Conservation (phyloP, 2,113 vertebrate genomes). For the Phrynocephalus versicolor region DNA sequence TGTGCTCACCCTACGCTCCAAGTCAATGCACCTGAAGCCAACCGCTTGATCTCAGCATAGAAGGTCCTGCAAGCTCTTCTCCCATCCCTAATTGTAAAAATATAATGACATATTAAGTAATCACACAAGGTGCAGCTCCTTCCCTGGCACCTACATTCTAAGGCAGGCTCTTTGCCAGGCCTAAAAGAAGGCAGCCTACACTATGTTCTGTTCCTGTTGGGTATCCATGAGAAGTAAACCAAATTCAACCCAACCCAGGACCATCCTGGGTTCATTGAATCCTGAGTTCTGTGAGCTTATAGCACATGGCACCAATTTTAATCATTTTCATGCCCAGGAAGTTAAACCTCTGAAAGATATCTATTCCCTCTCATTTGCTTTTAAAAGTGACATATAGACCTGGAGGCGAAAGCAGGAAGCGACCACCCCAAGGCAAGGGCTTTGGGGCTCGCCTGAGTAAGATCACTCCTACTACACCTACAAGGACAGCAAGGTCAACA, state of each 20-base stretch:
- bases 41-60: too few relatives aligned
- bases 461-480: not conserved
- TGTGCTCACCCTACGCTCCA: too few relatives aligned
- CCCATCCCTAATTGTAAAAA: not conserved
- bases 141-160: not conserved
- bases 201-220: not conserved
- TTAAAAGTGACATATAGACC: not conserved
- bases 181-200: not conserved
- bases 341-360: not conserved
- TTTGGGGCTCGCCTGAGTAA: not conserved
- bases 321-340: not conserved
- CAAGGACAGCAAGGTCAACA: not conserved
- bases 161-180: not conserved
- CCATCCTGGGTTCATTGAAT: too few relatives aligned
- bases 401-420: not conserved
- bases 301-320: not conserved
- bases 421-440: too few relatives aligned
- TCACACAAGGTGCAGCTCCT: not conserved
- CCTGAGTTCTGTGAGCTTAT: not conserved
- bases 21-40: too few relatives aligned
- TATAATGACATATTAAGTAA: not conserved
- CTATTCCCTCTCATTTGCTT: not conserved
- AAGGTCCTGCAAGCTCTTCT: not conserved
- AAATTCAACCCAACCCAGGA: not conserved
- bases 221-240: not conserved